Percentiles rank a stretch among this genome's conserved stretches.
These are phyloP conservation scores for Pagrus major DNA, from an alignment of 2,113 vertebrate species.

Conservation along the genomic window DNA sequence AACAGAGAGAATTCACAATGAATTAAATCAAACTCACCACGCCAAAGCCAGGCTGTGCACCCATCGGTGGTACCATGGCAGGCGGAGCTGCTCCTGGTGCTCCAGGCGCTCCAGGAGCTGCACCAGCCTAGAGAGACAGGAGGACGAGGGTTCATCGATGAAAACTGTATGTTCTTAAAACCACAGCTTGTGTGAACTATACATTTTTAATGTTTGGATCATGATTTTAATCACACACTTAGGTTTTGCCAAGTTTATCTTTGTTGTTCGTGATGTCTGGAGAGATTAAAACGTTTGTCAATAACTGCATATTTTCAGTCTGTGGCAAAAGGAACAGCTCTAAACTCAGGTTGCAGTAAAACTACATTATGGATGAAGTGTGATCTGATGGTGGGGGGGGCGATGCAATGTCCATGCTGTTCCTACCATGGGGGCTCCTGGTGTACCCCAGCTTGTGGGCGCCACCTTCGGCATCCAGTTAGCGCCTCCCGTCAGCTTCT, in stretches of 20 bases:
- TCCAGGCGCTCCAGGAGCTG: slow-evolving; percentile 79
- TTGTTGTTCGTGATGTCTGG: neutral
- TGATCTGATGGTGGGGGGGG: neutral
- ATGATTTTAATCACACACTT: neutral
- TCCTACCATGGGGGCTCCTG: slow-evolving; percentile 89
- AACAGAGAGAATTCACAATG: neutral
- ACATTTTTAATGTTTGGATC: neutral
- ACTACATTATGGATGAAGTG: neutral
- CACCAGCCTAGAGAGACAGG: slow-evolving; percentile 63
- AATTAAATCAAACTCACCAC: slow-evolving; percentile 86
- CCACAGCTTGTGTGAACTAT: neutral
- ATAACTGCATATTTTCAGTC: neutral
- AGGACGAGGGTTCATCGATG: neutral
- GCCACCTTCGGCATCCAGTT: slow-evolving; percentile 98
- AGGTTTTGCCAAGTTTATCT: neutral
- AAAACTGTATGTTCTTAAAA: neutral
- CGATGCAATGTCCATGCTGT: neutral
- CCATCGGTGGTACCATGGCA: slow-evolving; percentile 81
- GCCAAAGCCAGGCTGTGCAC: slow-evolving; percentile 90
- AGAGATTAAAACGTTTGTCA: neutral
- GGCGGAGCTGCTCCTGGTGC: slow-evolving; percentile 86
- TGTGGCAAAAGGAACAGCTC: neutral
- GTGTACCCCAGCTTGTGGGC: slow-evolving; percentile 91
- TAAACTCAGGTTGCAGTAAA: neutral
- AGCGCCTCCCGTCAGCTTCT: slow-evolving; percentile 95